Base-by-base conservation (phyloP, 2,888 invertebrate species). In the Athripsodes cinereus region DNA sequence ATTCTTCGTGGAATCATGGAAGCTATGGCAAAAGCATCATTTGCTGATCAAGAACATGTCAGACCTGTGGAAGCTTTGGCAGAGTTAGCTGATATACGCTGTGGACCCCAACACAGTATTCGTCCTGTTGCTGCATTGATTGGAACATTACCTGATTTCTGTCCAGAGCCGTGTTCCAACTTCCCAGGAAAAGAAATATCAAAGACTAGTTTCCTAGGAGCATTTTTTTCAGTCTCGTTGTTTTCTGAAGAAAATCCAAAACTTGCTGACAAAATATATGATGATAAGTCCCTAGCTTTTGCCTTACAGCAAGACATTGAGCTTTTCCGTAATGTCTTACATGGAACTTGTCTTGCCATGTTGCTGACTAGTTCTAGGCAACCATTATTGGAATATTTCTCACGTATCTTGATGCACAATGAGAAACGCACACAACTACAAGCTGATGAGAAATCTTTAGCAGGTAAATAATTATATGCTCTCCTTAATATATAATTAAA, bases 201-300 rank as follows among this genome's bases (percentile, higher is more conserved):
- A 0, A 81, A 87, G 53, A 85, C 89, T 50, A 90, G 93, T 57
- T 93, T 86, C 69, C 81, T 99, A 6, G 96, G 96, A 16, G 93
- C 96, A 0, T 96, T 98, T 74, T 81, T 98, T 64, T 86, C 88
- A 10, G 85, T 96, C 2, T 96, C 96, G 0, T 83, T 96, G 1
- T 94, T 96, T 72, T 93, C 92, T 35, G 96, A 97, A 69, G 96
- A 96, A 71, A 91, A 92, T 71, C 90, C 90, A 0, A 86, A 90
- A 64, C 85, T 94, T n/a, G 92, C 91, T 0, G 91, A 92, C 66
- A 87, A 78, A 1, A 67, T 80, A 58, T 81, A 75, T 74, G 75
- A 79, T 31, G 87, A 88, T 69, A 84, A 84, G 63, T 82, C 84
- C 60, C 76, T 88, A 54, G 85, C 85, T 62, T 80, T 85, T 64